Evolutionary conservation across 2,113 vertebrate genomes (phyloP).

Genomic region (Pelvicachromis taeniatus): DNA sequence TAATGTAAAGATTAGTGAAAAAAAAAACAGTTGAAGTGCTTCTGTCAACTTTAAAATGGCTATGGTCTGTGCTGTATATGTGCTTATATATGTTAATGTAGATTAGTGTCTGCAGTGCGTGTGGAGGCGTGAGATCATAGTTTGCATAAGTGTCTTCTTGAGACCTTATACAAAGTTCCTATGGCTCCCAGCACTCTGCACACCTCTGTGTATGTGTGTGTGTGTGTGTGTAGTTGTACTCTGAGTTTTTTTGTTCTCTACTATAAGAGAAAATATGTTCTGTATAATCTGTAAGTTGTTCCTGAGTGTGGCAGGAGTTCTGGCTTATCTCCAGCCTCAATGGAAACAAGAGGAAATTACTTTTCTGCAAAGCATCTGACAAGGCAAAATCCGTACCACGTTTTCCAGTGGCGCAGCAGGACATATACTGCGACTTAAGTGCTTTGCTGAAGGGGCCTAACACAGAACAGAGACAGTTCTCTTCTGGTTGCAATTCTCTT

Average conservation of each 20-base stretch:
- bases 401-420: constrained; percentile 37
- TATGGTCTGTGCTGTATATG: not conserved
- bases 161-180: not conserved
- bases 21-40: not conserved
- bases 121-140: not conserved
- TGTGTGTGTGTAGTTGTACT: not conserved
- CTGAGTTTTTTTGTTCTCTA: not conserved
- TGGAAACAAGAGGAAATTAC: constrained; percentile 57
- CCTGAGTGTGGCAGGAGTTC: constrained; percentile 1
- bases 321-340: constrained; percentile 43
- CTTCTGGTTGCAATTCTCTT: constrained; percentile 34
- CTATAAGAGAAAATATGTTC: constrained; percentile 1
- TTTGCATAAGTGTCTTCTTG: not conserved
- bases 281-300: constrained; percentile 21
- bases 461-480: not conserved
- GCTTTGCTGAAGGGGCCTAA: constrained; percentile 23
- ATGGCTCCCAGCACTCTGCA: not conserved
- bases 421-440: constrained; percentile 25
- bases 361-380: constrained; percentile 56
- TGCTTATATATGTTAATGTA: not conserved
- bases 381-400: constrained; percentile 40
- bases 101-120: not conserved
- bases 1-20: not conserved
- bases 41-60: not conserved
- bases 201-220: not conserved